Evolutionary conservation across 2,888 invertebrate species (phyloP), one percentile per base, ranked within the genome.

Genomic region (Ochropleura leucogaster): DNA sequence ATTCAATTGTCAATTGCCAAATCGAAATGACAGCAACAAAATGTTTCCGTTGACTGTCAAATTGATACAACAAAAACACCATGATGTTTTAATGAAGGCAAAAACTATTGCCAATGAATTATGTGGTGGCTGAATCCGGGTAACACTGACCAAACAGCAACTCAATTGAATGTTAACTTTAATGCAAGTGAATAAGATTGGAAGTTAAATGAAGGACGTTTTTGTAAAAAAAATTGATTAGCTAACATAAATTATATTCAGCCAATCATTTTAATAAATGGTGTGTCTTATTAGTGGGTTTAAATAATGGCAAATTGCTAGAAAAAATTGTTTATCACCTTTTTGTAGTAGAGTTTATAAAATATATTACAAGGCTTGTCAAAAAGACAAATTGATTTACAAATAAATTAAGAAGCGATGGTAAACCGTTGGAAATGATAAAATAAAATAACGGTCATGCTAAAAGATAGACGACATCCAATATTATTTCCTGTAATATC

Each of bases 51-150:
- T 78, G 77, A 72, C 85, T 84, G 82, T 85, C 87, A 88, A 83
- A 82, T 83, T 72, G 80, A 70, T 64, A 75, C 77, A 84, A 85
- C 79, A 88, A 90, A 90, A 87, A 88, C 86, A 83, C 74, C 82
- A 85, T 83, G 83, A 84, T 84, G 79, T 77, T 84, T 81, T 88
- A 85, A 88, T 84, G 79, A 74, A 60, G 68, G 80, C 86, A 89
- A 89, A 88, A 87, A 82, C 78, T 66, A 69, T 85, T 83, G 84
- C 80, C 83, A 82, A 83, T 79, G 82, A 88, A 78, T 85, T 88
- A 81, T 42, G 74, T 80, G 74, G 74, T 46, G 79, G 75, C 69
- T 57, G 84, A 86, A 88, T 86, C 83, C 87, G 85, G 87, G 85
- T 87, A 73, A 83, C 76, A 68, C 80, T 82, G 82, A 78, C 72